Conservation (phyloP, 2,888 invertebrate genomes). For the Hemistola chrysoprasaria region DNA sequence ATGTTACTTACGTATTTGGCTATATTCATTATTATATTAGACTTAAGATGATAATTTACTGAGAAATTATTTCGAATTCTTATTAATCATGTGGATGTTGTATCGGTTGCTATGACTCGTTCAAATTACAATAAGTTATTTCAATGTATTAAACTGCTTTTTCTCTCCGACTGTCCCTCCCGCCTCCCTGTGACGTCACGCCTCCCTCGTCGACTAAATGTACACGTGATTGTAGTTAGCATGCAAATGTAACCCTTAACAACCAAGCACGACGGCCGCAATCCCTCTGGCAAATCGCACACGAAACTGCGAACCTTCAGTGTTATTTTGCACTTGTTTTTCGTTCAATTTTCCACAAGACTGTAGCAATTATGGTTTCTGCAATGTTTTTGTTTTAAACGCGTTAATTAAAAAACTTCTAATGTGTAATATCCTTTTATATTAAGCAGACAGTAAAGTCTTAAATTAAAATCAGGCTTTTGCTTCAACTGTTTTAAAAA, state of each 20-base stretch:
- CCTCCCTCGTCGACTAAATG: slow-evolving; percentile 52
- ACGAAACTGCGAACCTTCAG: slow-evolving; percentile 22
- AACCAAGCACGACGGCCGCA: slow-evolving; percentile 22
- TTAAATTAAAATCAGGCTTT: too few relatives aligned
- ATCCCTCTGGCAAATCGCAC: slow-evolving; percentile 25
- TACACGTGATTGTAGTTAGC: slow-evolving; percentile 46
- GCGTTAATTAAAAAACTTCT: too few relatives aligned
- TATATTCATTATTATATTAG: too few relatives aligned
- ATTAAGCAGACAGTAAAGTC: too few relatives aligned
- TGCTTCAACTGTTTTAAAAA: slow-evolving; percentile 7
- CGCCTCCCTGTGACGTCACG: slow-evolving; percentile 49
- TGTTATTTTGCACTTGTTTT: slow-evolving; percentile 29
- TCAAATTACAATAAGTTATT: not conserved
- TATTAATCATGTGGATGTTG: too few relatives aligned
- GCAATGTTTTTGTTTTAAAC: not conserved
- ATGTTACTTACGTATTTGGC: too few relatives aligned
- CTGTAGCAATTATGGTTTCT: not conserved
- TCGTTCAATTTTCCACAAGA: slow-evolving; percentile 4
- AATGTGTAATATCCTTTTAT: too few relatives aligned
- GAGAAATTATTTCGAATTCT: too few relatives aligned
- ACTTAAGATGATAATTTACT: too few relatives aligned
- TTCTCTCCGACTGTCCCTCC: slow-evolving; percentile 12
- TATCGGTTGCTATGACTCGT: not conserved
- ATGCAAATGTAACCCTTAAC: slow-evolving; percentile 28
- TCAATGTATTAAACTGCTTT: slow-evolving; percentile 10